phyloP scores from a whole-genome alignment of 2,888 invertebrate species.

The Cancer borealis region DNA sequence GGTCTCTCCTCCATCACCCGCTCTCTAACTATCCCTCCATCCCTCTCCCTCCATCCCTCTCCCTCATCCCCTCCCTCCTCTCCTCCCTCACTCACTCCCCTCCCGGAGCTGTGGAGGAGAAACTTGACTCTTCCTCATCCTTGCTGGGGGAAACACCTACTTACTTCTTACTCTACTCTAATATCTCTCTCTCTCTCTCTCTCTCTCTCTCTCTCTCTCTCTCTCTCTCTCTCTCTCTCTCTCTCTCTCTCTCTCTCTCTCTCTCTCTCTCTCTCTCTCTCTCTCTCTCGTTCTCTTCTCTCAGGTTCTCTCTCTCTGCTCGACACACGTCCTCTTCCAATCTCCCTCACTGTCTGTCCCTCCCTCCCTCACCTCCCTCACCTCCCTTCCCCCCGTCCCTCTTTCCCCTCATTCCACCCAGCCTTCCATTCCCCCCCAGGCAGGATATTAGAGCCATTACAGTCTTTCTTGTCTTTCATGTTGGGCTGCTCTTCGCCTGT shows the following conservation, averaged over 20 bases:
- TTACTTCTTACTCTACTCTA: background rate
- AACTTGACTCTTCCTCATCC: slow-evolving; percentile 10
- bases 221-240: slow-evolving; percentile 10
- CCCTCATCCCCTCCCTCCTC: background rate
- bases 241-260: slow-evolving; percentile 18
- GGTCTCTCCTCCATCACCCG: slow-evolving; percentile 11
- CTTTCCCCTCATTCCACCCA: no score
- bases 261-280: slow-evolving; percentile 1
- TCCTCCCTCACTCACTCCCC: background rate
- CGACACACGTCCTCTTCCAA: background rate
- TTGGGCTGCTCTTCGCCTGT: slow-evolving; percentile 42
- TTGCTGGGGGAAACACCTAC: slow-evolving; percentile 13
- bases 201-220: slow-evolving; percentile 42
- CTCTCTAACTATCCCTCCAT: slow-evolving; percentile 4
- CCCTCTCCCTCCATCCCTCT: slow-evolving; percentile 12
- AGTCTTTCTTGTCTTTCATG: slow-evolving; percentile 40
- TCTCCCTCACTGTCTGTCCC: background rate
- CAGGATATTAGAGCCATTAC: slow-evolving; percentile 37
- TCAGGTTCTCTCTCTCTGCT: background rate
- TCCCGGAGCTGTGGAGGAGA: background rate
- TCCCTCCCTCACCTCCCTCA: background rate
- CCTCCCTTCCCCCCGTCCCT: background rate
- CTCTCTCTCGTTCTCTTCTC: background rate
- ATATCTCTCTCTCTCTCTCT: slow-evolving; percentile 33
- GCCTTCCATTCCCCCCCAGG: background rate